Percentiles rank a stretch among this genome's conserved stretches.
Conservation (phyloP, 2,113 vertebrate species). For the Oceanites oceanicus region DNA sequence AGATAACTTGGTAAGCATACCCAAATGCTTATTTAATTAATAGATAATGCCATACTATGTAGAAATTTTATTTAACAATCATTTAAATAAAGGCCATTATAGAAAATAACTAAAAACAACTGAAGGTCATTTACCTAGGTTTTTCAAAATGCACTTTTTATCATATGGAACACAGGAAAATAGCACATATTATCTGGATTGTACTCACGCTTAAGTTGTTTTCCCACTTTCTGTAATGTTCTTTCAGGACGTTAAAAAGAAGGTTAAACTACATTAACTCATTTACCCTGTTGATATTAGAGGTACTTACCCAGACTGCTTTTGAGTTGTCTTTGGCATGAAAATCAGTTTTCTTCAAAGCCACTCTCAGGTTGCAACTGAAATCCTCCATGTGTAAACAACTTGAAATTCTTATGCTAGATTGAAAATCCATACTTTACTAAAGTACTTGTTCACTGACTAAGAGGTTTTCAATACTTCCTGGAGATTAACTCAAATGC, state of each 20-base stretch:
- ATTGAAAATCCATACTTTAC: neutral
- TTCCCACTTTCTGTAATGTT: neutral
- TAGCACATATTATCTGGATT: neutral
- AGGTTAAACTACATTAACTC: neutral
- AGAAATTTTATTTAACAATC: neutral
- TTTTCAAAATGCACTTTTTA: neutral
- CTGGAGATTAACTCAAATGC: neutral
- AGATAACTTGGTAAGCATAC: neutral
- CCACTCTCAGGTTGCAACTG: neutral
- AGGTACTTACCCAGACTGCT: neutral
- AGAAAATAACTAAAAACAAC: neutral
- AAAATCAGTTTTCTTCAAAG: slow-evolving; percentile 1
- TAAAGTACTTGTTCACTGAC: neutral
- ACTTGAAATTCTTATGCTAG: neutral
- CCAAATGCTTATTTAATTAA: neutral
- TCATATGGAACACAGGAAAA: neutral
- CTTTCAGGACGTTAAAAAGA: neutral
- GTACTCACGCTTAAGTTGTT: neutral
- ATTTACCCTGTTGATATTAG: neutral
- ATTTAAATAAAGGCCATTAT: neutral
- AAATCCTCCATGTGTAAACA: neutral
- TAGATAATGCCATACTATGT: neutral
- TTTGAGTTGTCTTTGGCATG: neutral
- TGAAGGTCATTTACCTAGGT: neutral
- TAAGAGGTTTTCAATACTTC: neutral